Base-by-base conservation (phyloP, 2,888 invertebrate genomes). In the Gari tellinella region DNA sequence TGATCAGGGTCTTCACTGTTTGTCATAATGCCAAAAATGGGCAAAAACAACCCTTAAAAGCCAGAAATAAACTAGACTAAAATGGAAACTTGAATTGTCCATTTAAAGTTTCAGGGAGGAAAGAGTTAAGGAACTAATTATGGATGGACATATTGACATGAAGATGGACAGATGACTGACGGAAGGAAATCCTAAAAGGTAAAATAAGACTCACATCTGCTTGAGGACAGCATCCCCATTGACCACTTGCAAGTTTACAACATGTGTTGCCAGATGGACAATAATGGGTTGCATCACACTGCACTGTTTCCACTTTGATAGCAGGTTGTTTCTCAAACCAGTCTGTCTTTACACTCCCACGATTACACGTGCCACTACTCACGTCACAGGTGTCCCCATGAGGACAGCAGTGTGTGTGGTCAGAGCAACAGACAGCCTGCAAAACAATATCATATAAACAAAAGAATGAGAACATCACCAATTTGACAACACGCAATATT, bases 341-440 rank as follows among this genome's bases (percentile, higher is more conserved):
- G 63, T 68, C 66, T 43, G 70, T 48, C n/a, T 45, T 25, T 26
- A 40, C 7, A 7, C 56, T 37, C 12, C 55, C 63, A 25, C 31
- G 15, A 21, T 38, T 56, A 69, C 77, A 77, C 55, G 65, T 73
- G 15, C 78, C 78, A 10, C 7, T 0, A 38, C 40, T 19, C 2
- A 80, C 74, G 65, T 89, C 77, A 84, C 89, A 87, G n/a, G 70
- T 78, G 65, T 80, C 72, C 26, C 84, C 84, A 40, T 72, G 17
- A 4, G 86, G 89, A 78, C 91, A 91, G 68, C 70, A 72, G 53
- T 76, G 70, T 5, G 80, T 40, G 26, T 78, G 56, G 74, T 91
- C 91, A 25, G 67, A 52, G 73, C 91, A 91, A 57, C 91, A 91
- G 2, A 86, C 85, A 48, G 90, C 90, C 61, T 65, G 45, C n/a